Evolutionary conservation across 2,113 vertebrate genomes (phyloP), one percentile per base, ranked within the genome.

Genomic region (Poeciliopsis turrubarensis): DNA sequence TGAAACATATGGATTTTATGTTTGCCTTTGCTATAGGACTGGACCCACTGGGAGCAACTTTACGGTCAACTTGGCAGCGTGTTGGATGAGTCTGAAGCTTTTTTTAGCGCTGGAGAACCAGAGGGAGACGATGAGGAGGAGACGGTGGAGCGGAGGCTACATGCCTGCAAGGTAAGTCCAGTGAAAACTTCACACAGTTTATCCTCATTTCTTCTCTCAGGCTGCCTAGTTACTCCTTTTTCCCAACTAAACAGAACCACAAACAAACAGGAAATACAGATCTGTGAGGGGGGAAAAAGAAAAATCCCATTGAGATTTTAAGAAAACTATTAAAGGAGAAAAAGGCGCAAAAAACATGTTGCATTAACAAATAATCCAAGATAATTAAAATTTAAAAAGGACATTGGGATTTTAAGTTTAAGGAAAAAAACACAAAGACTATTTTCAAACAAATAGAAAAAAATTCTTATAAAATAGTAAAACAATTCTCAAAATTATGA

Each of bases 11-110:
- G 61, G 32, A 25, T 70, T 31, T 34, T 85, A 1, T 68, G 72
- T 70, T 70, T 76, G 51, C 44, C 44, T 47, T 17, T 47, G 44
- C 60, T 80, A 27, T 79, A 99, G 97, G 95, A 93, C 54, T 96
- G 96, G 96, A 88, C 84, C 76, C 86, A 83, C 29, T 97, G 96
- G 93, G 96, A 98, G 91, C 90, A 93, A 30, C 82, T 88, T 60
- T 94, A 90, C 17, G 70, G 79, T 0, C 79, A 75, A 63, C 86
- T 98, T 81, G 87, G 66, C 62, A 89, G 91, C 68, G 92, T 96
- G 61, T 88, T 99, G 85, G 96, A 97, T 70, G 81, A 94, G 30
- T 70, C 95, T 32, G 78, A 93, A 15, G 93, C 94, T 80, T 41
- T 81, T 0, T 72, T 97, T 80, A 94, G 94, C 75, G 91, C 91